These are phyloP conservation scores for Rynchops niger DNA, from an alignment of 2,113 vertebrate genomes.

Conservation along the genomic window DNA sequence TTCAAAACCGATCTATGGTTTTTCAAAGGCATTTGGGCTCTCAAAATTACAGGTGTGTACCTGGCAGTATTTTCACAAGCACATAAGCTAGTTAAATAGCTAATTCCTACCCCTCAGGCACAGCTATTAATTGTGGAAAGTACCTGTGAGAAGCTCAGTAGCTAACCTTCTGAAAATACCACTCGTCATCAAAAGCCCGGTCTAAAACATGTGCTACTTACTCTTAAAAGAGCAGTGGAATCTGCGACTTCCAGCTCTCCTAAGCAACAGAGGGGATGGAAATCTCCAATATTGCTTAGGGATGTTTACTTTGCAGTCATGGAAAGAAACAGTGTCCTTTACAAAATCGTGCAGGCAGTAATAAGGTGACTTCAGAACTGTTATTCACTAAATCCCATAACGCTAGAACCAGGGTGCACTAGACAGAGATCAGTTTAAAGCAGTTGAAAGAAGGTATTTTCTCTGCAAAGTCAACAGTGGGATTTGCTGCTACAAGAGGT, in stretches of 20 bases:
- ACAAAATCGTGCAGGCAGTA: background rate
- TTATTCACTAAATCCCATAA: background rate
- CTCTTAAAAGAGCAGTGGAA: background rate
- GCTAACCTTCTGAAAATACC: background rate
- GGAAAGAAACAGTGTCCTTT: background rate
- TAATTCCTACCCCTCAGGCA: background rate
- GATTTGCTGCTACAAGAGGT: background rate
- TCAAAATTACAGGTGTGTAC: background rate
- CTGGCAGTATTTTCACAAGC: background rate
- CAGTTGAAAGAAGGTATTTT: background rate
- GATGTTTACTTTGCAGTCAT: background rate
- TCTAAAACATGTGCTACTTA: background rate
- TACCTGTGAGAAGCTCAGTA: background rate
- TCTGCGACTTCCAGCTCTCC: background rate
- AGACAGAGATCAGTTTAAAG: background rate
- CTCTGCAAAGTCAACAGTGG: background rate
- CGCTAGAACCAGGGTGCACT: background rate
- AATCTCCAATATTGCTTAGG: background rate
- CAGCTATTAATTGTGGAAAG: background rate
- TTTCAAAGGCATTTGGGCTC: background rate
- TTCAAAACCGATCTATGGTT: background rate
- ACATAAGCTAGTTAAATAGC: background rate
- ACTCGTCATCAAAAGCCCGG: background rate
- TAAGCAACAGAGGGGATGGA: background rate
- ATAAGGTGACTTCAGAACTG: background rate